Evolutionary conservation across 2,797 vertebrate species (phyloP).

Genomic region (Peromyscus eremicus): DNA sequence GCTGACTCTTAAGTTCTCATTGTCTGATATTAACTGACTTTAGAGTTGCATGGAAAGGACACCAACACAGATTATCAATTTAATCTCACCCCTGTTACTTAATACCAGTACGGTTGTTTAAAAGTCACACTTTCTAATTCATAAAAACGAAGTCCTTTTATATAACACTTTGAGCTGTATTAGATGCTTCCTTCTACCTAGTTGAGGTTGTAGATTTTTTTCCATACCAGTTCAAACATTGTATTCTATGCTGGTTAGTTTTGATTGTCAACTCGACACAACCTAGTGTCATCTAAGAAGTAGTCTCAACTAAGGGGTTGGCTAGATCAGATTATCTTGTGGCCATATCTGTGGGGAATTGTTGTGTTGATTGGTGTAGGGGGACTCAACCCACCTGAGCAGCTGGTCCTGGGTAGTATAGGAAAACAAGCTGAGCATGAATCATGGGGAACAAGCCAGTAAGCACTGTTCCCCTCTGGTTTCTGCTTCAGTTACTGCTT

Average conservation of each 20-base stretch:
- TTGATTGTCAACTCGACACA: not conserved
- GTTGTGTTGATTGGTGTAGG: not conserved
- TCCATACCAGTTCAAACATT: not conserved
- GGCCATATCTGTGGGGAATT: not conserved
- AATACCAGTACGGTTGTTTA: not conserved
- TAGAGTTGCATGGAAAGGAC: not conserved
- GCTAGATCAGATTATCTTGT: not conserved
- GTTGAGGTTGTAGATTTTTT: not conserved
- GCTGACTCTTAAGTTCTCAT: not conserved
- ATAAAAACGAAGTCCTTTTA: not conserved
- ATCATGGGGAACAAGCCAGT: not conserved
- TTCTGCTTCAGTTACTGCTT: not conserved
- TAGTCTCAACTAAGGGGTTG: not conserved
- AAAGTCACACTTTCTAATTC: conserved; percentile 45
- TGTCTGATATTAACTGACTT: not conserved
- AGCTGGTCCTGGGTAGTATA: not conserved
- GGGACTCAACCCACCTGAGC: not conserved
- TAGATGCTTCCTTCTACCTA: not conserved
- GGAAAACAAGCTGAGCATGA: not conserved
- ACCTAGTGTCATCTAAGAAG: not conserved
- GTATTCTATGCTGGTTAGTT: not conserved
- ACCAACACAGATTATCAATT: not conserved
- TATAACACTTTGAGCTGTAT: not conserved
- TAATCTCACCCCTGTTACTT: not conserved
- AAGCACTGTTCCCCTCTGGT: not conserved